Conservation (phyloP, 2,888 invertebrate species). For the Pseudococcus viburni region DNA sequence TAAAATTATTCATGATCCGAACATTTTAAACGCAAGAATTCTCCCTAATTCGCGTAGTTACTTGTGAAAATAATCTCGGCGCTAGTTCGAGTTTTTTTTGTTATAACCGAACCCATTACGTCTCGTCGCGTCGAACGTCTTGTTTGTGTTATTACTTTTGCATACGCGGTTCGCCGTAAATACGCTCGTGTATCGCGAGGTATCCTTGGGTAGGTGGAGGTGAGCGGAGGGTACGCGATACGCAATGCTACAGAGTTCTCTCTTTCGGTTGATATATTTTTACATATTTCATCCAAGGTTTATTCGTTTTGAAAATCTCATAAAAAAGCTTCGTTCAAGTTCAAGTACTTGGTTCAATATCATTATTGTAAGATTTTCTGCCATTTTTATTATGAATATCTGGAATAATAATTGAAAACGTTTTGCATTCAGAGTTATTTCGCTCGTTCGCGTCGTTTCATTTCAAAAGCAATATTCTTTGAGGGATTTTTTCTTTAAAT, state of each 20-base stretch:
- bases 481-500: not conserved
- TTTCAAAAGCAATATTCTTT: not conserved
- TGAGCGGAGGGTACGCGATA: not conserved
- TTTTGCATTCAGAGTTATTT: not conserved
- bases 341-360: conserved; percentile 2
- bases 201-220: not conserved
- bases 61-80: not conserved
- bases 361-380: conserved; percentile 5
- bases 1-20: conserved; percentile 13
- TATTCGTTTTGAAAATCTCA: not conserved
- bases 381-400: not conserved
- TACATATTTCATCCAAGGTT: not conserved
- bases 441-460: not conserved
- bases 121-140: not conserved
- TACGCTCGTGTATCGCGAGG: conserved; percentile 2
- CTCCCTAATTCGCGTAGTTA: not conserved
- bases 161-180: conserved; percentile 40
- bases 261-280: not conserved
- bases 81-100: not conserved
- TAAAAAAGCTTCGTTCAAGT: conserved; percentile 16
- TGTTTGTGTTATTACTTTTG: conserved; percentile 44
- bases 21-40: not conserved
- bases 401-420: conserved; percentile 14
- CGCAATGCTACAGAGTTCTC: not conserved
- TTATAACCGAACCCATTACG: not conserved